A percentile compares a stretch with the other conserved stretches of the same genome.
Evolutionary conservation across 2,888 invertebrate genomes (phyloP).

Genomic region (Plebejus argus): DNA sequence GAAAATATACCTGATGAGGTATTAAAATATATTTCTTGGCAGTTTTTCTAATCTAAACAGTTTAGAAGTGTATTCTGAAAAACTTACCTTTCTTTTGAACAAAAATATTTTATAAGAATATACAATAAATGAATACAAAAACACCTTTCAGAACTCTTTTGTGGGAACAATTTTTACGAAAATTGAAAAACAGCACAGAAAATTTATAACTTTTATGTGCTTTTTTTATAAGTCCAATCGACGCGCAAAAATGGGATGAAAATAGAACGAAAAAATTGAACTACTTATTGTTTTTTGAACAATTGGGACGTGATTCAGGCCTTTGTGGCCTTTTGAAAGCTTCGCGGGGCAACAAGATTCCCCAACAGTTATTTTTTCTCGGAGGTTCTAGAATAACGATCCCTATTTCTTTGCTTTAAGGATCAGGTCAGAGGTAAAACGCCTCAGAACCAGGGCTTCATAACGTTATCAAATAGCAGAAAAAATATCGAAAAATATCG

Average conservation of each 20-base stretch:
- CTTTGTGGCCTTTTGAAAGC: not conserved
- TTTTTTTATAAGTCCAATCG: not conserved
- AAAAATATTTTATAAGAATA: not conserved
- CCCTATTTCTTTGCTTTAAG: not conserved
- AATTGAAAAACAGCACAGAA: not conserved
- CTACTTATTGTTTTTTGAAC: conserved; percentile 9
- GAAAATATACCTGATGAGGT: too few relatives aligned
- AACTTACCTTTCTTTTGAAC: not conserved
- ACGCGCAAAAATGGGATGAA: not conserved
- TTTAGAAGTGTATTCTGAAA: too few relatives aligned
- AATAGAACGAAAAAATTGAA: conserved; percentile 11
- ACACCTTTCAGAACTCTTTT: not conserved
- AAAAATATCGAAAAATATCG: too few relatives aligned
- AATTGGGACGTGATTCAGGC: not conserved
- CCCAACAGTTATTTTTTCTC: not conserved
- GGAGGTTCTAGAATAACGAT: not conserved
- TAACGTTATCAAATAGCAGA: too few relatives aligned
- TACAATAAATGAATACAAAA: too few relatives aligned
- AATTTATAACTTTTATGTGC: not conserved
- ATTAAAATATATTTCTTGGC: too few relatives aligned
- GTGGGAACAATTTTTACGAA: not conserved
- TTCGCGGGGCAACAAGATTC: not conserved
- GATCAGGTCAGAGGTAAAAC: not conserved
- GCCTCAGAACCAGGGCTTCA: too few relatives aligned
- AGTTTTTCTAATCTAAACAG: too few relatives aligned